Evolutionary conservation across 1,140 invertebrate species (phyloP), one percentile per base, ranked within the genome.

Genomic region (Scaptomyza montana): DNA sequence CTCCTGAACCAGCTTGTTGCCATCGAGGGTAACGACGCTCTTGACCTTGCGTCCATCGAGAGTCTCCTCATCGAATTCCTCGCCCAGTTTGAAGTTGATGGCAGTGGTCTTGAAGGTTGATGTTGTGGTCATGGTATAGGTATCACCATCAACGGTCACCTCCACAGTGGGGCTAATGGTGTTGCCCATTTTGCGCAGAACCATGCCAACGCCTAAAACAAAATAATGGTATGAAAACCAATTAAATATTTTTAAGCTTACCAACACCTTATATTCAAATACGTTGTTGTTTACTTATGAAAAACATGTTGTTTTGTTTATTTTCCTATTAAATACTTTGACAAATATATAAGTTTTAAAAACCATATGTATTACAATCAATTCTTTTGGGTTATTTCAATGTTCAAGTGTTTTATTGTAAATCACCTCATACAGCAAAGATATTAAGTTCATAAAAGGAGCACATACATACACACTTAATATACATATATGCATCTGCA

Each of bases 1-100:
- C 33, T 94, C 90, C 78, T 97, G 95, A 19, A 93, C 92, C 62
- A 97, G 90, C 77, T 94, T 96, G 91, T 95, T 95, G 64, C 95
- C 95, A 7, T 95, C 94, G 21, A 94, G 85, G 10, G 93, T 95
- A 70, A 95, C 94, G 59, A 93, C 84, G 49, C 94, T 95, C 92
- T 97, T 97, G 1, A 98, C 97, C 80, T 95, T 95, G 43, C 97
- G 93, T 9, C 97, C 97, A 91, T 98, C 97, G 13, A 95, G 93
- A 6, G 97, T 98, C 74, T 95, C 95, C 81, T 98, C 96, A 8
- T 97, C 96, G 91, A 98, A 97, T 90, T 97, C 96, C 62, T 95
- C 95, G 21, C 95, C 96, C 4, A 97, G 93, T 92, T 94, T 96
- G 92, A 98, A 98, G 71, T 94, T 95, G 47, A 96, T 94, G 62